Base-by-base conservation (phyloP, 30 jellyfish, hydroid and myxozoan genomes). In the Aurelia aurita complex sp. Pacific region DNA sequence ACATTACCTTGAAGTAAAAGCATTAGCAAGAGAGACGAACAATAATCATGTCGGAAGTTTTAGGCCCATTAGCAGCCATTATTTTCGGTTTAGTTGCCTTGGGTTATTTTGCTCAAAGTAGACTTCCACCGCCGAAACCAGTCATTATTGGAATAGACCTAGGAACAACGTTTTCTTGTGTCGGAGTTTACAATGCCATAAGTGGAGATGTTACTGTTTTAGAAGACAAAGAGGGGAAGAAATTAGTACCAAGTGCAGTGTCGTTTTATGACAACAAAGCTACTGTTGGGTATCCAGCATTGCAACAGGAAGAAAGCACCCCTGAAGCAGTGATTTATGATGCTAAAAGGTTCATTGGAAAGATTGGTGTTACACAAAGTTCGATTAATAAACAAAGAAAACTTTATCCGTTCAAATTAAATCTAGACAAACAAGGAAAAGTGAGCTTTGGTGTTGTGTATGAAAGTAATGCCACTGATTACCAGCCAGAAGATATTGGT, bases 101-200 rank as follows among this genome's bases (percentile, higher is more conserved):
- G 43, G 98, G 98, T 11, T 92, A 92, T 78, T 60, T 92, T 40
- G 92, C 90, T 8, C 97, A 92, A 70, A 92, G 97, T 36, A 67
- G 96, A 71, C 80, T 92, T n/a, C 98, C 98, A 60, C 97, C 97
- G 0, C 98, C 98, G 32, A 87, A 87, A 74, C 97, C 97, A 2
- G 83, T 67, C 4, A 84, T 92, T 1, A 76, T 92, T 76, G 98
- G 98, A 12, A 92, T 92, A 19, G 98, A 92, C 61, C 71, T 92
- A 16, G 98, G 98, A 10, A 92, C 98, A 19, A 87, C 98, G 19
- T 92, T 87, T 75, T 92, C 98, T 6, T 87, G 98, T 74, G 94
- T 79, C 29, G 95, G 93, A 75, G 89, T 84, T 19, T 92, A 87
- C 69, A 69, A 92, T 42, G 89, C 90, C 10, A 53, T 81, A 11